phyloP scores from a whole-genome alignment of 2,797 vertebrate genomes.

The Catamblyrhynchus diadema region DNA sequence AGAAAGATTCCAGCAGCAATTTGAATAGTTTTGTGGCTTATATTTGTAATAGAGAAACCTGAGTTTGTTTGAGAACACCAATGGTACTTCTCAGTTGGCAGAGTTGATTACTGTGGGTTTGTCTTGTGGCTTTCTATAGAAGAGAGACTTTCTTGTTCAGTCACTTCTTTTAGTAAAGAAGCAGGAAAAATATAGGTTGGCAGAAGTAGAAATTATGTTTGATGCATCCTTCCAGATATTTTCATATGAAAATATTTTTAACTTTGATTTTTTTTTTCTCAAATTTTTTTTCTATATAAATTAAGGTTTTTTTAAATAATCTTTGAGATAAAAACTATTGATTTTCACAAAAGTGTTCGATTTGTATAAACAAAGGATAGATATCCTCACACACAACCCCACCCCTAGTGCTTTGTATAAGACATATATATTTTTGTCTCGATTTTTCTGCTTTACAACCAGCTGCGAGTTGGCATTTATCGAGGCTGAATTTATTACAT shows the following conservation, averaged over 20 bases:
- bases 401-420: background rate
- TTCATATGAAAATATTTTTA: background rate
- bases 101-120: background rate
- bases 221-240: background rate
- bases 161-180: background rate
- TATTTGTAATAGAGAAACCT: background rate
- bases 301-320: background rate
- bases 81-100: background rate
- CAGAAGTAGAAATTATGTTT: background rate
- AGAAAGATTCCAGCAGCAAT: background rate
- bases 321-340: background rate
- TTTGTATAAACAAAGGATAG: background rate
- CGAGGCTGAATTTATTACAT: background rate
- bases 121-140: background rate
- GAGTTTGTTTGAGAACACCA: background rate
- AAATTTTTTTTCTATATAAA: background rate
- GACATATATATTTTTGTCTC: background rate
- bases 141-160: background rate
- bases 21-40: background rate
- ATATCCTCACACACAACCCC: accelerated
- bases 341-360: background rate
- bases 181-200: background rate
- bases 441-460: background rate
- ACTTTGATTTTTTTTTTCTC: background rate
- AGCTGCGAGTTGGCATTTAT: background rate